Conservation (phyloP, 2,797 vertebrate genomes). For the Paratrypauchen microcephalus region DNA sequence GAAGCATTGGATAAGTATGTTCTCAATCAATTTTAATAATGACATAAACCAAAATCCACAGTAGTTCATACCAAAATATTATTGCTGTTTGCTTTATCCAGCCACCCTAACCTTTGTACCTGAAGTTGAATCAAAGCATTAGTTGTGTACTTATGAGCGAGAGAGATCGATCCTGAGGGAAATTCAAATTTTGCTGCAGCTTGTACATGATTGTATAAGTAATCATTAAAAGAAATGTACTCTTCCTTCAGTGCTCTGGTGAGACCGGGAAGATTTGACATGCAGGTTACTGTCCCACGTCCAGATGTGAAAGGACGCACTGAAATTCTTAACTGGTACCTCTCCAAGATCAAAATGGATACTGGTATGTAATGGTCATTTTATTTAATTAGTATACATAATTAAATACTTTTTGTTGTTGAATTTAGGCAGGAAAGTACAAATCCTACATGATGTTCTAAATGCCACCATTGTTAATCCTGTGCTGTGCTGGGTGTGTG, state of each 20-base stretch:
- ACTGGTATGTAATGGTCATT: slow-evolving; percentile 51
- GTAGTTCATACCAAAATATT: not conserved
- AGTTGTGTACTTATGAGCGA: not conserved
- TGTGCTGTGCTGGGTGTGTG: not conserved
- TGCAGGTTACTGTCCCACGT: slow-evolving; percentile 96
- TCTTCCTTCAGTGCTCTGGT: slow-evolving; percentile 84
- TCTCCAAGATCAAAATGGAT: slow-evolving; percentile 97
- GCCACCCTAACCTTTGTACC: slow-evolving; percentile 13
- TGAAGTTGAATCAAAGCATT: not conserved
- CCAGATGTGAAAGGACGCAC: slow-evolving; percentile 96
- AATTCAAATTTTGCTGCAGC: too few relatives aligned
- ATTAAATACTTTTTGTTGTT: not conserved
- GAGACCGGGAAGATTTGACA: slow-evolving; percentile 96
- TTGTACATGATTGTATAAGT: not conserved
- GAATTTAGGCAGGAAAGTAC: not conserved
- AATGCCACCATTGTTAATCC: not conserved
- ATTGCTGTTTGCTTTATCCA: not conserved
- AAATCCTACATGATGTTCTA: not conserved
- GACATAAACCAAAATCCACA: too few relatives aligned
- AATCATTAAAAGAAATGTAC: not conserved
- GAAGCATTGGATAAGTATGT: slow-evolving; percentile 95
- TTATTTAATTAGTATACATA: not conserved
- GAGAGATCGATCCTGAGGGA: too few relatives aligned
- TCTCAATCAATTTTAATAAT: not conserved
- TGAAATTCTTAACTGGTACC: slow-evolving; percentile 97